Percentiles rank a stretch among this genome's conserved stretches.
Conservation (phyloP, 1,140 invertebrate species). For the Zophobas morio region DNA sequence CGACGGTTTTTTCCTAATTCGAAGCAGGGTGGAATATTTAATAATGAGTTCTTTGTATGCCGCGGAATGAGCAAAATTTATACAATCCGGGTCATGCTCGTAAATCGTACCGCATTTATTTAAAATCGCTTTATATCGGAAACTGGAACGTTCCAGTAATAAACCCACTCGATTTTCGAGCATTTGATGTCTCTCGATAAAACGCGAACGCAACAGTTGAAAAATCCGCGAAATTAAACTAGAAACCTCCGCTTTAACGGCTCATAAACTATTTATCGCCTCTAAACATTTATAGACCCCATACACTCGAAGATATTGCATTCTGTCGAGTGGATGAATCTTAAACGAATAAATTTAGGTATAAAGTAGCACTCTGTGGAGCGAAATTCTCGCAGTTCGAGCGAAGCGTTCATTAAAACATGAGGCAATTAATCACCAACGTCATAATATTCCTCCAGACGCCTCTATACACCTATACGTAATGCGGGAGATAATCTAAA, state of each 20-base stretch:
- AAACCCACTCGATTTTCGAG: no score
- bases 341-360: background rate
- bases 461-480: background rate
- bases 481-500: background rate
- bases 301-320: background rate
- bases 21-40: no score
- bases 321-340: background rate
- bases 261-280: conserved; percentile 1
- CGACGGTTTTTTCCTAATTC: no score
- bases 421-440: background rate
- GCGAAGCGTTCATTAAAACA: background rate
- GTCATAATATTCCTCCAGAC: background rate
- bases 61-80: no score
- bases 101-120: no score
- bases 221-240: background rate
- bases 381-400: background rate
- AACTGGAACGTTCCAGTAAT: no score
- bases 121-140: no score
- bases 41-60: no score
- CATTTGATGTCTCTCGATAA: no score
- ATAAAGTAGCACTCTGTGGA: background rate
- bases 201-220: no score
- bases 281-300: background rate
- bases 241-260: background rate
- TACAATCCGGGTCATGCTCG: no score